A percentile compares a stretch with the other conserved stretches of the same genome.
Evolutionary conservation across 2,113 vertebrate genomes (phyloP).

Genomic region (Solenodon paradoxus): DNA sequence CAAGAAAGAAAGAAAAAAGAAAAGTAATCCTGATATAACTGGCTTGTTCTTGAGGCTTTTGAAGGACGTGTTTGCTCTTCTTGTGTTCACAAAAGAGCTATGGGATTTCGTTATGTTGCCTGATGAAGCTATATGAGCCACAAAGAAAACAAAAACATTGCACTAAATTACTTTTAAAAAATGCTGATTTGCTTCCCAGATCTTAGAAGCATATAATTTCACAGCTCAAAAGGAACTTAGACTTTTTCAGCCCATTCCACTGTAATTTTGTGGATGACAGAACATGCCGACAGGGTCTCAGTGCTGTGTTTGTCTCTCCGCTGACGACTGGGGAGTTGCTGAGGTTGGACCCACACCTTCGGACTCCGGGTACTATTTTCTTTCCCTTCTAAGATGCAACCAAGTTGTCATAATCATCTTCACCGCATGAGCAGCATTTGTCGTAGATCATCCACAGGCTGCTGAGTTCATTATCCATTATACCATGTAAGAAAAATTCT

Average conservation of each 20-base stretch:
- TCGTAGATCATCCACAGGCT: not conserved
- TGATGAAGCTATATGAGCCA: not conserved
- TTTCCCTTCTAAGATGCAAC: not conserved
- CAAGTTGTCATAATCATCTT: not conserved
- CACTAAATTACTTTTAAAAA: constrained; percentile 42
- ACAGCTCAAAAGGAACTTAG: not conserved
- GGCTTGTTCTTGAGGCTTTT: not conserved
- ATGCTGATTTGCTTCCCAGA: constrained; percentile 27
- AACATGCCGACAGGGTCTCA: not conserved
- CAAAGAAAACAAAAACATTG: constrained; percentile 45
- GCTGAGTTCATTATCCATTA: not conserved
- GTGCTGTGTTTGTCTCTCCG: not conserved
- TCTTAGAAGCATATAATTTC: constrained; percentile 48
- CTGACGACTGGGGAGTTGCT: not conserved
- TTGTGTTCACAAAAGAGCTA: not conserved
- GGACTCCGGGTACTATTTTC: not conserved
- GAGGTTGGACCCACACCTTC: not conserved
- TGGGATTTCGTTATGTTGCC: not conserved
- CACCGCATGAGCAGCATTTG: not conserved
- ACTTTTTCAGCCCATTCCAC: not conserved
- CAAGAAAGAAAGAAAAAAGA: not conserved
- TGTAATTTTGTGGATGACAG: constrained; percentile 34
- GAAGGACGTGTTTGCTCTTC: not conserved
- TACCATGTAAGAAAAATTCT: not conserved
- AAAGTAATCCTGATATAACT: not conserved